phyloP scores from a whole-genome alignment of 2,888 invertebrate species.

The Himalopsyche kuldschensis region DNA sequence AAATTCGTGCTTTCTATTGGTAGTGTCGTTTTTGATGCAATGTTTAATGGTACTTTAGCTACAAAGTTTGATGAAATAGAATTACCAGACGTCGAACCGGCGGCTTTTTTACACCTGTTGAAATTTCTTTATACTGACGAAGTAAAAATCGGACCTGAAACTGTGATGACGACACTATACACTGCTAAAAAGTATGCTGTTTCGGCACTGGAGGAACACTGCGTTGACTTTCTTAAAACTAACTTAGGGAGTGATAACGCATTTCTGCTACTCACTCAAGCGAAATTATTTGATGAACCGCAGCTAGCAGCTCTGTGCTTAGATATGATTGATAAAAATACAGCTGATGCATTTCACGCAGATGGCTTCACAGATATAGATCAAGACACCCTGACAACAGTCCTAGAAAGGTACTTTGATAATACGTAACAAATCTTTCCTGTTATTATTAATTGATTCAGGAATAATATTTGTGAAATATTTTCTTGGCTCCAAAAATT shows the following conservation, averaged over 20 bases:
- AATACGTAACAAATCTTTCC: too few relatives aligned
- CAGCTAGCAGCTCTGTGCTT: slow-evolving; percentile 79
- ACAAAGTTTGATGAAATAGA: slow-evolving; percentile 73
- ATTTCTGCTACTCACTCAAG: slow-evolving; percentile 76
- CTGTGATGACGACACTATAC: slow-evolving; percentile 84
- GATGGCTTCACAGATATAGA: slow-evolving; percentile 84
- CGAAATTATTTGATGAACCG: slow-evolving; percentile 80
- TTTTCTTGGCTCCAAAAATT: too few relatives aligned
- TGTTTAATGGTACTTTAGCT: slow-evolving; percentile 79
- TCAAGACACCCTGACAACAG: slow-evolving; percentile 73
- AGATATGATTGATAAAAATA: slow-evolving; percentile 82
- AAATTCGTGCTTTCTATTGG: slow-evolving; percentile 80
- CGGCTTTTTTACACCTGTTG: slow-evolving; percentile 75
- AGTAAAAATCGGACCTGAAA: slow-evolving; percentile 80
- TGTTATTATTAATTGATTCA: too few relatives aligned
- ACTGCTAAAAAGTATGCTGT: slow-evolving; percentile 88
- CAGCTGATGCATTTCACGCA: slow-evolving; percentile 75
- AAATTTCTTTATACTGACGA: slow-evolving; percentile 79
- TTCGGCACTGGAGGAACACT: slow-evolving; percentile 78
- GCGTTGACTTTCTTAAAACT: slow-evolving; percentile 75
- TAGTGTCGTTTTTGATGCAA: slow-evolving; percentile 83
- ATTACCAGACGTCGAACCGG: slow-evolving; percentile 81
- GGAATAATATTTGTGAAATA: too few relatives aligned
- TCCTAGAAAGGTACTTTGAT: slow-evolving; percentile 61
- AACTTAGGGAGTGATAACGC: slow-evolving; percentile 83